Evolutionary conservation across 2,888 invertebrate species (phyloP), one percentile per base, ranked within the genome.

Genomic region (Galerucella pusilla): DNA sequence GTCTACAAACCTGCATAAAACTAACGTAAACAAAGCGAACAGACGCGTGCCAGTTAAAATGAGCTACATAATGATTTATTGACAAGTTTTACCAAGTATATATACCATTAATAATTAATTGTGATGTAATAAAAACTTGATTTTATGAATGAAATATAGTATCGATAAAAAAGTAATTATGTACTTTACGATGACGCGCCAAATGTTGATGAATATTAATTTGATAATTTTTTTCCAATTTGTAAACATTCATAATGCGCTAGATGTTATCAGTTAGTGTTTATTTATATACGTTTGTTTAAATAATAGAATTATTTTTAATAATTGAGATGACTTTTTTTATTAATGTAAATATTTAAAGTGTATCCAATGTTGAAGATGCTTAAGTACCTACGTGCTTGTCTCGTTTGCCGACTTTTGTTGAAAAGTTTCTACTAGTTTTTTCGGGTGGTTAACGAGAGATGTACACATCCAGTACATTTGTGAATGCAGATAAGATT

Each of bases 131-230:
- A 60, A 65, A 69, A 74, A 70, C 66, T 79, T 69, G 68, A 78
- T 73, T 81, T 81, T 78, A 81, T 81, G 81, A 81, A 81, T 81
- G 81, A 75, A 73, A 77, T 77, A 75, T 78, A 79, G 79, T 75
- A 79, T 57, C 64, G 46, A 80, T 80, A 80, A 81, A 80, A 81
- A 80, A 78, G 78, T 80, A 79, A 80, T 80, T 66, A 72, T 66
- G 59, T 78, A 73, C 76, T 74, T 76, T 81, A 81, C 80, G 80
- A 83, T 82, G 81, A 81, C 81, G 81, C 81, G 81, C 81, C 83
- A 81, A 82, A 82, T n/a, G 63, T 42, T 16, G 42, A 63, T 63
- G n/a, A 14, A 42, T 35, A 42, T 57, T 20, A 57, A 20, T 9
- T 57, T 10, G 52, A 52, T 52, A 52, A 52, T 57, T 16, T 57